phyloP scores from a whole-genome alignment of 2,888 invertebrate species.

The Rotaria macrura region DNA sequence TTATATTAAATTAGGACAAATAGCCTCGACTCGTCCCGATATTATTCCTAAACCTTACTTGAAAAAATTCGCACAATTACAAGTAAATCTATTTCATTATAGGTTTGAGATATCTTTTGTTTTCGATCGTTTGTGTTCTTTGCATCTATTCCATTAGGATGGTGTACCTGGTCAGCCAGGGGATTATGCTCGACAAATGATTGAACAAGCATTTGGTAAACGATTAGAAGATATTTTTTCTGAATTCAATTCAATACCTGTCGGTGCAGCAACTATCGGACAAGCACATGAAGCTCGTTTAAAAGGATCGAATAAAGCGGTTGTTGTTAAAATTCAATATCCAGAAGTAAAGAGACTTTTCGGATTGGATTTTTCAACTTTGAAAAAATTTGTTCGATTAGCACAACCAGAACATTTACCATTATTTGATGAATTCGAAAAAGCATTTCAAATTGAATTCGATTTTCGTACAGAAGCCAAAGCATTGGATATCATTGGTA shows the following conservation, averaged over 20 bases:
- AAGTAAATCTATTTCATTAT: neutral
- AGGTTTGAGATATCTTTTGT: no score
- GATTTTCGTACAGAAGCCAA: neutral
- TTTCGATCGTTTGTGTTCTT: no score
- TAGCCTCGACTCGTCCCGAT: neutral
- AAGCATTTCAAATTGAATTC: constrained; percentile 4
- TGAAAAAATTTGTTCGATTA: neutral
- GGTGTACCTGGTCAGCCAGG: neutral
- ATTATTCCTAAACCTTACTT: constrained; percentile 1
- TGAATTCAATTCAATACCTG: neutral
- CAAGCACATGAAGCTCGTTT: constrained; percentile 2
- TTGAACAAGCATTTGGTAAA: constrained; percentile 1
- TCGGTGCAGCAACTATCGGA: neutral
- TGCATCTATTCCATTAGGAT: neutral
- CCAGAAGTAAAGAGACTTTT: neutral
- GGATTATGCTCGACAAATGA: neutral
- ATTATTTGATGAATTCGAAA: constrained; percentile 19
- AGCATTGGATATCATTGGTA: constrained; percentile 7
- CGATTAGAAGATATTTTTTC: neutral
- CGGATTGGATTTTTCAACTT: neutral
- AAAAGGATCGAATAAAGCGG: neutral
- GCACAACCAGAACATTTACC: constrained; percentile 9
- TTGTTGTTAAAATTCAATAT: constrained; percentile 1
- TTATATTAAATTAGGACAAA: constrained; percentile 21
- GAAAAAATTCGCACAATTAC: neutral